Conservation (phyloP, 2,113 vertebrate species). For the Phalacrocorax pelagicus region DNA sequence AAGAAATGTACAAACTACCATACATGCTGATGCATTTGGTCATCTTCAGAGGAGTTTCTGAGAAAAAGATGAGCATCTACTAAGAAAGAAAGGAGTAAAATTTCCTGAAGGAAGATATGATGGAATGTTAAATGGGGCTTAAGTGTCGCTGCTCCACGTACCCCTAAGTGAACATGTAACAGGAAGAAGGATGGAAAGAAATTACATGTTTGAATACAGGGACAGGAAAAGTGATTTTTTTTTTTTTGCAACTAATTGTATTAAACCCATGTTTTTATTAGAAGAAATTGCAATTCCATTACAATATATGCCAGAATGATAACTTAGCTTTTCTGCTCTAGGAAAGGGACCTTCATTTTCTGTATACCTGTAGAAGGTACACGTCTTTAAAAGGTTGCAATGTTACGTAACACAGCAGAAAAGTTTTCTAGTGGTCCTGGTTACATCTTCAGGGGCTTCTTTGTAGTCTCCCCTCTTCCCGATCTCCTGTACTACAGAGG, state of each 20-base stretch:
- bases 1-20: background rate
- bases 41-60: background rate
- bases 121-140: background rate
- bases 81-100: background rate
- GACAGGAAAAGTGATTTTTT: background rate
- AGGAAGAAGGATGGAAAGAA: background rate
- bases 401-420: background rate
- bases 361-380: background rate
- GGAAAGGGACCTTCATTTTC: background rate
- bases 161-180: background rate
- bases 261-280: background rate
- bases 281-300: background rate
- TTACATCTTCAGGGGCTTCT: background rate
- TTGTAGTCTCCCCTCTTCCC: background rate
- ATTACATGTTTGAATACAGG: background rate
- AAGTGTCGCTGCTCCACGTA: background rate
- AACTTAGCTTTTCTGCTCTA: background rate
- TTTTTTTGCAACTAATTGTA: background rate
- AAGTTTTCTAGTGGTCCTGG: background rate
- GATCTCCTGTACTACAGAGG: rapidly evolving
- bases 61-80: background rate
- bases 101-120: background rate
- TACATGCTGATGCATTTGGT: background rate
- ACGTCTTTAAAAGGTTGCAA: background rate
- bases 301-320: background rate